These are phyloP conservation scores for Cosmorhoe ocellata DNA, from an alignment of 2,888 invertebrate species.

Conservation along the genomic window DNA sequence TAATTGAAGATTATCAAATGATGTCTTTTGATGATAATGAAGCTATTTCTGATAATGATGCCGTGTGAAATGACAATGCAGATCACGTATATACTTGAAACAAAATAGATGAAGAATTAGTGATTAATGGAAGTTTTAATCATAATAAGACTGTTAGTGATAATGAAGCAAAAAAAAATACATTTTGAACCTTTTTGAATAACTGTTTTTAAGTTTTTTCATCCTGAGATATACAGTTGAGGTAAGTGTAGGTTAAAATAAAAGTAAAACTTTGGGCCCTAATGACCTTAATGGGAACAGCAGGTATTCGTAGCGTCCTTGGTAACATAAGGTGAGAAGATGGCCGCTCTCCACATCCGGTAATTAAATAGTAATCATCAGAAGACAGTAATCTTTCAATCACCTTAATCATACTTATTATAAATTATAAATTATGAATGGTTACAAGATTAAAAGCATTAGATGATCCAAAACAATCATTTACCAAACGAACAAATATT, in stretches of 20 bases:
- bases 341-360: constrained; percentile 58
- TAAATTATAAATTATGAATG: too few species aligned
- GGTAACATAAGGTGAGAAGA: constrained; percentile 46
- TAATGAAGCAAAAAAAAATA: too few species aligned
- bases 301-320: constrained; percentile 57
- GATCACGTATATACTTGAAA: constrained; percentile 3
- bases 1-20: constrained; percentile 55
- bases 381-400: constrained; percentile 11
- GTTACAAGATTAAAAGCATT: too few species aligned
- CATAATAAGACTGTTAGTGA: background rate
- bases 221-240: background rate
- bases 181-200: too few species aligned
- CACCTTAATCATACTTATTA: background rate
- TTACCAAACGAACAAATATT: too few species aligned
- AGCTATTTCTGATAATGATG: constrained; percentile 35
- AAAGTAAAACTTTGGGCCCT: constrained; percentile 26
- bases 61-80: constrained; percentile 23
- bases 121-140: background rate
- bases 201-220: too few species aligned
- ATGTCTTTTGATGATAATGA: constrained; percentile 46
- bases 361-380: constrained; percentile 37
- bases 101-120: constrained; percentile 13
- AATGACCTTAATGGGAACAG: constrained; percentile 60
- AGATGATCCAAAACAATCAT: too few species aligned
- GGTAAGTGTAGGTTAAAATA: constrained; percentile 5